A percentile compares a stretch with the other conserved stretches of the same genome.
These are phyloP conservation scores for Axinella damicornis DNA, from an alignment of 37 sponge, comb jelly and placozoan species.

Conservation along the genomic window DNA sequence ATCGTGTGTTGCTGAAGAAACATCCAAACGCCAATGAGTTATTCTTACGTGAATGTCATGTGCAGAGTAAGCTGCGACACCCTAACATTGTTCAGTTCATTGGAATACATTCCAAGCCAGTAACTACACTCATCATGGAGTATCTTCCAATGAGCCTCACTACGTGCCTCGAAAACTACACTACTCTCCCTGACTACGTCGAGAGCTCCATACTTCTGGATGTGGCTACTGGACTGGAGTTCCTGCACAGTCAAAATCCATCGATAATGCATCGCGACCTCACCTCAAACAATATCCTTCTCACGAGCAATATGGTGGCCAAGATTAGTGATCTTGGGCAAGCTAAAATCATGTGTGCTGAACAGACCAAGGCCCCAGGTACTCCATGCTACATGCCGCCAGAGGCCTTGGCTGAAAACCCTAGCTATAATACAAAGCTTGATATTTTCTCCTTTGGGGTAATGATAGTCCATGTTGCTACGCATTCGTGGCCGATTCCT, in stretches of 20 bases:
- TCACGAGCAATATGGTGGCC: not conserved
- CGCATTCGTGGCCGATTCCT: too few species aligned
- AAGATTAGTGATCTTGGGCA: constrained; percentile 8
- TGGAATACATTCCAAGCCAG: not conserved
- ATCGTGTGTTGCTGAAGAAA: not conserved
- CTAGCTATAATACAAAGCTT: not conserved
- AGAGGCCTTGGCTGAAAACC: constrained; percentile 3
- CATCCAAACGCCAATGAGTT: not conserved
- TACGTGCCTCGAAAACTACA: not conserved
- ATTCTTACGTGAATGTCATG: constrained; percentile 6
- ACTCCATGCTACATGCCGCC: constrained; percentile 47
- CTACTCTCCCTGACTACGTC: not conserved
- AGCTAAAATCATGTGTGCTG: not conserved
- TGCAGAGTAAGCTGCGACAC: constrained; percentile 2
- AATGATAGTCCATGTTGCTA: constrained; percentile 13
- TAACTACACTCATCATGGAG: not conserved
- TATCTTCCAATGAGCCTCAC: not conserved
- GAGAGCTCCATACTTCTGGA: constrained; percentile 19
- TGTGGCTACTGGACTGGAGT: constrained; percentile 33
- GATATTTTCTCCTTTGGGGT: constrained; percentile 51
- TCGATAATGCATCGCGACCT: constrained; percentile 46
- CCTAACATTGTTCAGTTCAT: constrained; percentile 21
- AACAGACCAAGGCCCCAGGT: constrained; percentile 23
- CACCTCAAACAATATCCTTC: constrained; percentile 22
- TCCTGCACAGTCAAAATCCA: constrained; percentile 21